phyloP scores from a whole-genome alignment of 1,140 invertebrate genomes.

The Cydia fagiglandana region DNA sequence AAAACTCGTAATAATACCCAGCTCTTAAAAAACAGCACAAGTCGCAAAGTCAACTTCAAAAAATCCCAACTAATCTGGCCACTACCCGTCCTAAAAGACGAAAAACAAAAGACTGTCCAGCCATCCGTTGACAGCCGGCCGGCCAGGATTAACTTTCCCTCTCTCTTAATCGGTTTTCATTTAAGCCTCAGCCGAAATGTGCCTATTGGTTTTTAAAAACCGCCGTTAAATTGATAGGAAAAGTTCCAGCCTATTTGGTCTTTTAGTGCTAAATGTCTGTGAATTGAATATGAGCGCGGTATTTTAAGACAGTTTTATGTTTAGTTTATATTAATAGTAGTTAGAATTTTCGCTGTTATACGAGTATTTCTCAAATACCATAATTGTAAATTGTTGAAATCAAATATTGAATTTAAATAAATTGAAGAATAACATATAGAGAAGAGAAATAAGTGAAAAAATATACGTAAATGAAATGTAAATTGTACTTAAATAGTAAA shows the following conservation, averaged over 20 bases:
- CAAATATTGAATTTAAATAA: no score
- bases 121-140: conserved; percentile 10
- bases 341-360: background rate
- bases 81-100: conserved; percentile 10
- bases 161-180: conserved; percentile 31
- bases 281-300: background rate
- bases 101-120: conserved; percentile 26
- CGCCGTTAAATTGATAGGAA: conserved; percentile 20
- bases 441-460: no score
- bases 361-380: no score
- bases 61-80: conserved; percentile 23
- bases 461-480: no score
- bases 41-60: conserved; percentile 7
- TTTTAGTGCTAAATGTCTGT: conserved; percentile 5
- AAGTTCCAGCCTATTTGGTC: conserved; percentile 19
- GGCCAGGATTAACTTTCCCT: conserved; percentile 30
- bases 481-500: no score
- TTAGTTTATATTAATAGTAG: background rate
- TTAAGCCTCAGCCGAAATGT: conserved; percentile 27
- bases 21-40: background rate
- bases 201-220: conserved; percentile 28
- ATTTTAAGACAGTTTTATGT: background rate
- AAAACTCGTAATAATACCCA: background rate
- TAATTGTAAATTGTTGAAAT: no score
- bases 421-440: no score